Percentiles rank a stretch among this genome's conserved stretches.
phyloP scores from a whole-genome alignment of 2,797 vertebrate species.

The Apogon talboti region DNA sequence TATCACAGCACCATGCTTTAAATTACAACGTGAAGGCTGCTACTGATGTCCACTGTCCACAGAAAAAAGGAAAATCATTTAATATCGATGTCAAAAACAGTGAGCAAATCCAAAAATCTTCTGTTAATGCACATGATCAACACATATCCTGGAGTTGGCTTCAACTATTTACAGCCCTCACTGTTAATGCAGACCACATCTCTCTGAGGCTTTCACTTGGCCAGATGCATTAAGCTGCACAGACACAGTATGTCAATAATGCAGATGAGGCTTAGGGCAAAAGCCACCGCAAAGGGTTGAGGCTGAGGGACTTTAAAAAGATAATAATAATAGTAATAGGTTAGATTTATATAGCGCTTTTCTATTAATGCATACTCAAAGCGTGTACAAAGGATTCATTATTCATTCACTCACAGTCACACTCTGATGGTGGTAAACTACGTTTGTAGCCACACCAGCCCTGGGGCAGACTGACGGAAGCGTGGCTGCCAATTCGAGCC shows the following conservation, averaged over 20 bases:
- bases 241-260: constrained; percentile 47
- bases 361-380: too few species aligned
- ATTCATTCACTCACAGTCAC: too few species aligned
- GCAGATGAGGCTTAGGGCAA: constrained; percentile 28
- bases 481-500: too few species aligned
- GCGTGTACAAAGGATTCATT: too few species aligned
- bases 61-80: constrained; percentile 15
- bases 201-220: constrained; percentile 28
- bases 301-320: constrained; percentile 9
- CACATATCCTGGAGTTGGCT: constrained; percentile 44
- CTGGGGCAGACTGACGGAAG: too few species aligned
- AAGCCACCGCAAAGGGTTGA: constrained; percentile 21
- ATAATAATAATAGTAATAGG: too few species aligned
- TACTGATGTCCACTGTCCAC: not conserved
- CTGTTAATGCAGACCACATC: constrained; percentile 55
- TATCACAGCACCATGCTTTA: constrained; percentile 20
- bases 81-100: constrained; percentile 4
- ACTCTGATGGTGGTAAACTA: too few species aligned
- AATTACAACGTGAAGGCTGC: not conserved
- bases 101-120: constrained; percentile 25
- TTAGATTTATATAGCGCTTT: too few species aligned
- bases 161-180: constrained; percentile 45
- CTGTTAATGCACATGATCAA: constrained; percentile 8
- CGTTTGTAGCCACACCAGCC: too few species aligned
- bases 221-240: constrained; percentile 49